Evolutionary conservation across 2,113 vertebrate genomes (phyloP), one percentile per base, ranked within the genome.

Genomic region (Sceloporus undulatus): DNA sequence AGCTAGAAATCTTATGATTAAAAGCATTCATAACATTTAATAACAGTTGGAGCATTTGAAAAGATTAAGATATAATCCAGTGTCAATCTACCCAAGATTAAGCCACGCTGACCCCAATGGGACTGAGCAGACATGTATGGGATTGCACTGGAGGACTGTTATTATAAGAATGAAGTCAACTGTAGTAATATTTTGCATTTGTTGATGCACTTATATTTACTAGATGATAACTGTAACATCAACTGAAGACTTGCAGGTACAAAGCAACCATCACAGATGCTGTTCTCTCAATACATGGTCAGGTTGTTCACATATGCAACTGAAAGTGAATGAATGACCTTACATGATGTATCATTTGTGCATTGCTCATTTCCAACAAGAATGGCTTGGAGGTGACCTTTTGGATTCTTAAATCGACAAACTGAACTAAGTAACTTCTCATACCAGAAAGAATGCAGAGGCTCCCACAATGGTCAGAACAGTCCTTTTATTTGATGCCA

Each of bases 321-420:
- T 88, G 42, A n/a, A 77, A 66, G 25, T 70, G 42, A 84, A 84
- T 34, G 62, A 70, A 62, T 25, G 25, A 56, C 65, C 83, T 13
- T 70, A 27, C 29, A 21, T 40, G 29, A 13, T 40, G 73, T 19
- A 84, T n/a, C 11, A 56, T 40, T 21, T 62, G 6, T 76, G 56
- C 9, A 16, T 81, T 1, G 1, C 25, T 29, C 68, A 71, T 71
- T 71, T 29, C 5, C 68, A 71, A 29, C 25, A 29, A 71, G 1
- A 29, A 29, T 71, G 5, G 29, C 27, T 9, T 29, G 29, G 68
- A 0, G 9, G 2, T 70, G 25, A 70, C 25, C 23, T 4, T 13
- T 29, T 68, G 40, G 27, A 1, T 85, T 86, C 80, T 82, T 88
- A 0, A 1, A 84, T 86, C 93, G 75, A 89, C 86, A 70, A 82